A percentile compares a stretch with the other conserved stretches of the same genome.
These are phyloP conservation scores for Condylura cristata DNA, from an alignment of 2,113 vertebrate genomes.

Conservation along the genomic window DNA sequence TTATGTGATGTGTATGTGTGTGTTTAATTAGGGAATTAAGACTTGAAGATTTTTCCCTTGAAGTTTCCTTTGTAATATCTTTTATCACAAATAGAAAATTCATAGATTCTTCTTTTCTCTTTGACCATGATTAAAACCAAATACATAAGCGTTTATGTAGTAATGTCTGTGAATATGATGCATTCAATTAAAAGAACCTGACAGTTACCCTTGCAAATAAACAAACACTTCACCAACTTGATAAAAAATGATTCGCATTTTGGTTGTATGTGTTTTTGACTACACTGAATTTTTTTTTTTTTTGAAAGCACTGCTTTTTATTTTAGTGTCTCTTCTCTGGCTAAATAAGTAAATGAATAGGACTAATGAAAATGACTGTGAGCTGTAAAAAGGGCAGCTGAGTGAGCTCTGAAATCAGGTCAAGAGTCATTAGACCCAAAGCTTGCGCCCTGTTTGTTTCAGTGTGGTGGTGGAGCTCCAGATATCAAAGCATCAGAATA, in stretches of 20 bases:
- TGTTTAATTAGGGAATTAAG: background rate
- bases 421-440: rapidly evolving
- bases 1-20: background rate
- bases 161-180: rapidly evolving
- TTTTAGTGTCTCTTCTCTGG: background rate
- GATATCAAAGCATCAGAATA: background rate
- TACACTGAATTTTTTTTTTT: background rate
- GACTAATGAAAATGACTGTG: background rate
- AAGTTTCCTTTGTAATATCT: background rate
- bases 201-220: background rate
- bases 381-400: too few relatives aligned
- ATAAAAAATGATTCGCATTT: background rate
- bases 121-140: background rate
- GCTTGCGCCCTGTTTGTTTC: rapidly evolving
- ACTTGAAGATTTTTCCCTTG: background rate
- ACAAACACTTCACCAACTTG: background rate
- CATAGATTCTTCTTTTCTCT: background rate
- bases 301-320: background rate
- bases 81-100: slow-evolving; percentile 5
- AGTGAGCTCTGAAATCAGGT: background rate
- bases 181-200: background rate
- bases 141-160: background rate
- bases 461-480: rapidly evolving
- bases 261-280: background rate
- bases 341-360: background rate